Conservation (phyloP, 2,797 vertebrate genomes). For the Mionectes olivaceus region DNA sequence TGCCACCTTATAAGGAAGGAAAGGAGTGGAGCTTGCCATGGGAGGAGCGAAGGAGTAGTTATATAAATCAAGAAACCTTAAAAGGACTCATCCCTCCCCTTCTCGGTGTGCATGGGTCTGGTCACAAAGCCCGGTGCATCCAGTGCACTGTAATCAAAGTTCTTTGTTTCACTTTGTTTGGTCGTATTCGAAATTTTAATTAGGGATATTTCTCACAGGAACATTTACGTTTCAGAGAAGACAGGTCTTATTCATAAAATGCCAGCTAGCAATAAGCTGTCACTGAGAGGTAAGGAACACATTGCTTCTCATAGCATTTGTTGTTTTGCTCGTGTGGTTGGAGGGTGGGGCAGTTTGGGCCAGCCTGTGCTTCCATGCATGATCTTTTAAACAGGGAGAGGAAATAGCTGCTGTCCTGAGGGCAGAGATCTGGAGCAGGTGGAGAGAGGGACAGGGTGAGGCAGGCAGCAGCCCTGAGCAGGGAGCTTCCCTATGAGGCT, state of each 20-base stretch:
- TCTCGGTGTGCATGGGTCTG: too few relatives aligned
- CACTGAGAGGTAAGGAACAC: neutral
- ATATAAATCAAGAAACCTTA: too few relatives aligned
- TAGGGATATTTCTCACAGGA: neutral
- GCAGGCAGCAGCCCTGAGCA: neutral
- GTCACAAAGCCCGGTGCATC: too few relatives aligned
- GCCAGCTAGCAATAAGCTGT: neutral
- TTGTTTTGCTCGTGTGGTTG: neutral
- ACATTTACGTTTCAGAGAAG: neutral
- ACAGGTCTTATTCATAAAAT: neutral
- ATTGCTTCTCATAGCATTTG: neutral
- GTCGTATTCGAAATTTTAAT: too few relatives aligned
- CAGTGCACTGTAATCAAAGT: too few relatives aligned
- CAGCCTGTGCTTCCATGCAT: neutral
- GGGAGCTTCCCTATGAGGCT: neutral
- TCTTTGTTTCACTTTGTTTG: too few relatives aligned
- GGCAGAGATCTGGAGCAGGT: neutral
- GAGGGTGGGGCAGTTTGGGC: neutral
- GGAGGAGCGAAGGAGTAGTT: too few relatives aligned
- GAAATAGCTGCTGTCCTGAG: rapidly evolving
- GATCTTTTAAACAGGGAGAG: neutral
- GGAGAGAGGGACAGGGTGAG: neutral
- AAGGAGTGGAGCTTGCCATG: too few relatives aligned
- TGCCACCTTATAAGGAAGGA: too few relatives aligned
- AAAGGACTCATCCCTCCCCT: too few relatives aligned